Evolutionary conservation across 2,113 vertebrate species (phyloP).

Genomic region (Chrysemys picta): DNA sequence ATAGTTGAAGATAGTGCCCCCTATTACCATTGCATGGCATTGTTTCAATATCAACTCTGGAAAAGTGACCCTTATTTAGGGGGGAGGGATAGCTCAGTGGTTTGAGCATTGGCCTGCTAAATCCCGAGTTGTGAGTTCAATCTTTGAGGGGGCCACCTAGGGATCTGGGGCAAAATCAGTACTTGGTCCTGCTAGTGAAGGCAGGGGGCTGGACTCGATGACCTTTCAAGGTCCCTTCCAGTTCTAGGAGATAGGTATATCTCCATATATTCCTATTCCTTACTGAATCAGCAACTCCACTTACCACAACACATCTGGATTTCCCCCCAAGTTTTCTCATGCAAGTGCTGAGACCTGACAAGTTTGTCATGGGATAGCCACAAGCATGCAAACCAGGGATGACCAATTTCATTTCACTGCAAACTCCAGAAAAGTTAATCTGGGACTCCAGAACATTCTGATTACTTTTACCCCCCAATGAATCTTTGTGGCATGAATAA

Average conservation of each 20-base stretch:
- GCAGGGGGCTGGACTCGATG: no score
- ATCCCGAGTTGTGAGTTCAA: no score
- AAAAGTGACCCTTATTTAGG: not conserved
- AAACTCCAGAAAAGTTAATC: conserved; percentile 66
- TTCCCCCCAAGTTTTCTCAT: conserved; percentile 24
- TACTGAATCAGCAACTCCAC: not conserved
- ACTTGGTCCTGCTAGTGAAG: no score
- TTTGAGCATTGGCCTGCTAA: no score
- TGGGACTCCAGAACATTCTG: conserved; percentile 59
- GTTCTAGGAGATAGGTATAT: no score
- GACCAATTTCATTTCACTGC: conserved; percentile 55
- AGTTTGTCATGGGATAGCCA: conserved; percentile 38
- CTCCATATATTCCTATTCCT: no score
- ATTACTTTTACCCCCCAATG: conserved; percentile 26
- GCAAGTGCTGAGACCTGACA: conserved; percentile 49
- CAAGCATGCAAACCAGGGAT: conserved; percentile 51
- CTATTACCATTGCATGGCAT: conserved; percentile 1
- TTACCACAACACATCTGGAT: conserved; percentile 44
- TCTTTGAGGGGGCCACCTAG: no score
- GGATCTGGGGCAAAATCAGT: no score
- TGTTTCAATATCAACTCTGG: not conserved
- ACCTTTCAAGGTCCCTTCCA: no score
- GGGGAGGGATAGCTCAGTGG: no score
- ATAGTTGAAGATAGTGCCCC: not conserved
- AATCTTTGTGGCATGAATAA: conserved; percentile 60